Base-by-base conservation (phyloP, 2,113 vertebrate genomes). In the Procavia capensis region DNA sequence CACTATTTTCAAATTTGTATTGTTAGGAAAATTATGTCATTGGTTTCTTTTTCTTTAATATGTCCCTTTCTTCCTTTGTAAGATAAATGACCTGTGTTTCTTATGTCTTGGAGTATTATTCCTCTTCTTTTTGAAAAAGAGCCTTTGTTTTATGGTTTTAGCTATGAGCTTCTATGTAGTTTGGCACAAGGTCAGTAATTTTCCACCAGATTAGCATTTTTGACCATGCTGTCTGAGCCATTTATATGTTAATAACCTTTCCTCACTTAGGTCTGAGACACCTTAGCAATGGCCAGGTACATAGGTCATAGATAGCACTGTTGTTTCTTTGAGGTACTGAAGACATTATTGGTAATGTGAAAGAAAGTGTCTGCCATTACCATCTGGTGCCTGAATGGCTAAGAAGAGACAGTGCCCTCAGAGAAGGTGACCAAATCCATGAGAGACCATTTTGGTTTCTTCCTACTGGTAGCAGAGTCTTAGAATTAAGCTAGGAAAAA, bases 21-120 rank as follows among this genome's bases (percentile, higher is more conserved):
- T 96, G 59, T 93, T 10, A 85, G 41, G 87, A 90, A 94, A 95
- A 57, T 70, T 87, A 92, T 36, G 59, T 84, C 68, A 95, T 80
- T 19, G 16, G 14, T 88, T 93, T 84, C 36, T 76, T 91, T 85
- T 86, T 92, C 83, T 96, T 75, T 90, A 66, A 68, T 84, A 74
- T 63, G 95, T 90, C 47, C 29, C 45, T 88, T 86, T 92, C 19
- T 72, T 66, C 43, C 57, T 57, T 93, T 59, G 63, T 59, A 90
- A 96, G 95, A 94, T 80, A 95, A 93, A 92, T 88, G 70, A 92
- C 78, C 41, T 36, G 47, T 57, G 74, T 84, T 87, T 95, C 84
- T 92, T 66, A 27, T 75, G 2, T 72, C n/a, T n/a, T 75, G 39
- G 34, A 27, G 14, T 75, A 74, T 84, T 91, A 31, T 92, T 45